A percentile compares a stretch with the other conserved stretches of the same genome.
phyloP scores from a whole-genome alignment of 1,140 invertebrate species.

The Lordiphosa mommai region DNA sequence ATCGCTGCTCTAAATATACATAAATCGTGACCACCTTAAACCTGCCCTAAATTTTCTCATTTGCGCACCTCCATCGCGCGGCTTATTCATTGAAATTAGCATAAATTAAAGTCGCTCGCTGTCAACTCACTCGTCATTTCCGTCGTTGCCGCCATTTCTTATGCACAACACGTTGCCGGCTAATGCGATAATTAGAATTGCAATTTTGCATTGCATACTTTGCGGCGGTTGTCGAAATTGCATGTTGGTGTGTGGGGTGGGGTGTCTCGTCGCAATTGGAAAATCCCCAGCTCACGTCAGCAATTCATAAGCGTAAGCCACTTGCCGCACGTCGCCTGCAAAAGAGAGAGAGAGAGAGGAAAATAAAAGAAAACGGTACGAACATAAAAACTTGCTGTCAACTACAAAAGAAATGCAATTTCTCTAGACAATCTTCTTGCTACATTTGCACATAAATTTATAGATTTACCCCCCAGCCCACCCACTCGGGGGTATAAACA shows the following conservation, averaged over 20 bases:
- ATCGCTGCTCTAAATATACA: too few species aligned
- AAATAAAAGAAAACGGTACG: slow-evolving; percentile 23
- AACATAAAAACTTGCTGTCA: slow-evolving; percentile 73
- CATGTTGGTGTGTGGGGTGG: slow-evolving; percentile 21
- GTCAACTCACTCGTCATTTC: slow-evolving; percentile 57
- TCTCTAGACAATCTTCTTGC: slow-evolving; percentile 57
- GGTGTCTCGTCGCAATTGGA: slow-evolving; percentile 28
- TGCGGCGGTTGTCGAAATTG: slow-evolving; percentile 53
- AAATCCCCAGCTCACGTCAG: slow-evolving; percentile 53
- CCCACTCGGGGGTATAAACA: slow-evolving; percentile 8
- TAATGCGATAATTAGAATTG: slow-evolving; percentile 79
- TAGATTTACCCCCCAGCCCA: slow-evolving; percentile 38
- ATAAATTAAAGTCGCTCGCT: slow-evolving; percentile 46
- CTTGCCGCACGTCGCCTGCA: slow-evolving; percentile 54
- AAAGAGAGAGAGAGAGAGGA: background rate
- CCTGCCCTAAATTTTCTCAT: background rate
- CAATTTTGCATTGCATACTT: slow-evolving; percentile 76
- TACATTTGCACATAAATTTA: slow-evolving; percentile 74
- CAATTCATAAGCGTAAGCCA: slow-evolving; percentile 66
- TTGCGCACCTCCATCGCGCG: background rate
- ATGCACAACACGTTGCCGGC: slow-evolving; percentile 72
- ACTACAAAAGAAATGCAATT: slow-evolving; percentile 51
- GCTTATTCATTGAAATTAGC: slow-evolving; percentile 41
- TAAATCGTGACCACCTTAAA: too few species aligned
- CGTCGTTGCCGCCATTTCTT: slow-evolving; percentile 49